These are phyloP conservation scores for Eurystomus glaucurus DNA, from an alignment of 2,797 vertebrate species.

Conservation along the genomic window DNA sequence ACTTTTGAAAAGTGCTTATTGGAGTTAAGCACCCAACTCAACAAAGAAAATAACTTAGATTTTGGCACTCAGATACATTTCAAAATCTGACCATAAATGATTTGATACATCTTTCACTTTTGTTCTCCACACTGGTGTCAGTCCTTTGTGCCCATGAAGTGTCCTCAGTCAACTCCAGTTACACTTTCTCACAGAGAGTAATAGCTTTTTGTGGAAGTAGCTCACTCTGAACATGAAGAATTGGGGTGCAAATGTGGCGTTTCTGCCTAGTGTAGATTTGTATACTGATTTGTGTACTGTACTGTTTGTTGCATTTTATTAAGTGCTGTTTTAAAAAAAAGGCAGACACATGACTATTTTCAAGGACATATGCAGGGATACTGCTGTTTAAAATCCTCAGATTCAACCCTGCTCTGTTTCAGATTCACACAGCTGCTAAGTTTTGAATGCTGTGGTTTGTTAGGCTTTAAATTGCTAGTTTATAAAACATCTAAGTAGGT, in stretches of 20 bases:
- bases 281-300: background rate
- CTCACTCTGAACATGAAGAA: background rate
- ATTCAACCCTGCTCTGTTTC: background rate
- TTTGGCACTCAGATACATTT: background rate
- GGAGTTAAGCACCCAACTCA: background rate
- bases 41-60: background rate
- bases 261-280: background rate
- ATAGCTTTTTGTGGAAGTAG: background rate
- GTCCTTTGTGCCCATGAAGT: fast-evolving
- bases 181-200: background rate
- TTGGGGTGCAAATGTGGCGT: background rate
- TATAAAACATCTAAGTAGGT: background rate
- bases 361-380: background rate
- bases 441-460: background rate
- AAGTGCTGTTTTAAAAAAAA: background rate
- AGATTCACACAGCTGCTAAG: background rate
- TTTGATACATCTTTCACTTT: background rate
- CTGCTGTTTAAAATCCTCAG: background rate
- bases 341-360: background rate
- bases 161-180: background rate
- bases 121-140: background rate
- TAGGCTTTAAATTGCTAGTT: background rate
- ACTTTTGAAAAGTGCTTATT: background rate
- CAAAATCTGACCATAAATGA: background rate
- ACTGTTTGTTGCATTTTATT: background rate